Evolutionary conservation across 2,888 invertebrate genomes (phyloP), one percentile per base, ranked within the genome.

Genomic region (Pollenia griseotomentosa): DNA sequence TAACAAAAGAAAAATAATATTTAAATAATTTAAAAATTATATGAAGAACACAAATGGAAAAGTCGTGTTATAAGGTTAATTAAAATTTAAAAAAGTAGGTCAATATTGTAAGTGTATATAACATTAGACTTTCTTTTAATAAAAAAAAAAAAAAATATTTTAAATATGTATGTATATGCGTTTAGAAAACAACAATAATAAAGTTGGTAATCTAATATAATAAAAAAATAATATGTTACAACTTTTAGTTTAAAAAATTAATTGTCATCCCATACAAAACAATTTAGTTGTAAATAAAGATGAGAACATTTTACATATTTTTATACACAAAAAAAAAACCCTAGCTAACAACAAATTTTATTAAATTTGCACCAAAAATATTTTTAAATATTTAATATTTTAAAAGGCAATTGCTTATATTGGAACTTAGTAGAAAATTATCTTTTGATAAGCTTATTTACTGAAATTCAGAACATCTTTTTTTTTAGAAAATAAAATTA

Each of bases 21-120:
- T 63, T 51, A 33, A 6, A 44, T 71, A 33, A 7, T 14, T 42
- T 73, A 46, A 23, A 55, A 65, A 75, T 7, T 19, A 33, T 16
- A 48, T 57, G 70, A 42, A 82, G 78, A 81, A 86, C 85, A 86
- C 84, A 84, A 84, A 84, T 84, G 84, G 84, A 68, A 84, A 73
- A 71, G 19, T 70, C 11, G 57, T 59, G 44, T 66, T 16, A n/a
- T n/a, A 79, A 68, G 12, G 53, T 44, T 61, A 42, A 61, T 23
- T 42, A 51, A 68, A 53, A 65, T 46, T 42, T 59, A 1, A 23
- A 40, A 66, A 51, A 63, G n/a, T 55, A 53, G 19, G 59, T 74
- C 61, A 61, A 61, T 40, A 74, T 10, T 40, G 57, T 71, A 48
- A n/a, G 8, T 61, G 48, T 77, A 46, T 42, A 51, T 40, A 53